Conservation (phyloP, 2,797 vertebrate genomes). For the Phoebastria nigripes region DNA sequence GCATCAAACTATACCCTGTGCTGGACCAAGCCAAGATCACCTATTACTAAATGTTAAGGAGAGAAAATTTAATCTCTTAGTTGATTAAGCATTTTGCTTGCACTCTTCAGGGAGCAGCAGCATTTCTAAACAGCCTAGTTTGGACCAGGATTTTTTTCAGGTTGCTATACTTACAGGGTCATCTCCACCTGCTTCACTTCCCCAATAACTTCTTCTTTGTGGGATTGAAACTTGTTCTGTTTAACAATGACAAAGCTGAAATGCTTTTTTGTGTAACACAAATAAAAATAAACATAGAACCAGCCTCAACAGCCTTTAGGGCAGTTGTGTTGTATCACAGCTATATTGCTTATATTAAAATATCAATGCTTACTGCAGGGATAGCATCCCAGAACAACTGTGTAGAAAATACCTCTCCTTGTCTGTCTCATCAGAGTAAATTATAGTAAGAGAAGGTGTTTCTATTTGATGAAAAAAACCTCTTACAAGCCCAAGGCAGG, state of each 20-base stretch:
- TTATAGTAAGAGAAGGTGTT: not conserved
- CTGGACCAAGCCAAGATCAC: not conserved
- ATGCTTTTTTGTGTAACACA: not conserved
- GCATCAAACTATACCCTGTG: not conserved
- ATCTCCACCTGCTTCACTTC: not conserved
- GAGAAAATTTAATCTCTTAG: not conserved
- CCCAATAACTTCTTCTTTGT: not conserved
- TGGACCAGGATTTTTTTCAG: not conserved
- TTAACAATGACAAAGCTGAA: not conserved
- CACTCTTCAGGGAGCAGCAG: not conserved
- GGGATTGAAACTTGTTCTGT: not conserved
- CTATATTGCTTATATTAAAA: not conserved
- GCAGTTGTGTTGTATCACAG: not conserved
- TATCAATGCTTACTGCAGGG: not conserved
- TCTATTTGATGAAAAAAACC: not conserved
- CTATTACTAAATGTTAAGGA: not conserved
- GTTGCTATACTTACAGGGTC: not conserved
- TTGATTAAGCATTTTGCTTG: not conserved
- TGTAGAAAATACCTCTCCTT: not conserved
- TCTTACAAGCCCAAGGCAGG: not conserved
- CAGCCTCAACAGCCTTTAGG: not conserved
- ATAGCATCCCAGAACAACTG: not conserved
- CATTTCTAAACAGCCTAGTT: not conserved
- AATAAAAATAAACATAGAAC: not conserved
- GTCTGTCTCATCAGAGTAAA: not conserved